Conservation (phyloP, 1,140 invertebrate species). For the Rhopalosiphum padi region DNA sequence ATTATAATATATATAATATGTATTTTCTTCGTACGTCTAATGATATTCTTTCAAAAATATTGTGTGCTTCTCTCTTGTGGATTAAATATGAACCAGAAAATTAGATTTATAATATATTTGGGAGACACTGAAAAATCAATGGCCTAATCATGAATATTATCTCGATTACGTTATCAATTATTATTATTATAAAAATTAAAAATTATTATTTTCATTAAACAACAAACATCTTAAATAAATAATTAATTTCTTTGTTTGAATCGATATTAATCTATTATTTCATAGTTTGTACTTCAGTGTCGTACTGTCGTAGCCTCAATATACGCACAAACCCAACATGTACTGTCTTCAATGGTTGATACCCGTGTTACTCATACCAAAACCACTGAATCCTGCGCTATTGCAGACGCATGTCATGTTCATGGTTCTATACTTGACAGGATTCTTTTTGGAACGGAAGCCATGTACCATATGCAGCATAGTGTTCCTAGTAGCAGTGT, state of each 20-base stretch:
- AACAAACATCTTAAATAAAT: neutral
- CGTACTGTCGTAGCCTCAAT: neutral
- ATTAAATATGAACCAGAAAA: neutral
- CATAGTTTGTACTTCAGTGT: neutral
- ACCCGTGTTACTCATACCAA: slow-evolving; percentile 94
- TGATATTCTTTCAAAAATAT: neutral
- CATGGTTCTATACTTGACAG: slow-evolving; percentile 90
- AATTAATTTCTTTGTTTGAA: neutral
- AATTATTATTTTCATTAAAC: neutral
- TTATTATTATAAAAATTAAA: neutral
- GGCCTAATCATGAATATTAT: slow-evolving; percentile 14
- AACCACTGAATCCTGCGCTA: slow-evolving; percentile 92
- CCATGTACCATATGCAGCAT: slow-evolving; percentile 96
- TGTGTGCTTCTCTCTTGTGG: neutral
- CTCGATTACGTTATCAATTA: neutral
- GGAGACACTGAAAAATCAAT: slow-evolving; percentile 39
- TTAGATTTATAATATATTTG: neutral
- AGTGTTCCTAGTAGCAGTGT: slow-evolving; percentile 90
- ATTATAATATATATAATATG: neutral
- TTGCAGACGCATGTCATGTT: slow-evolving; percentile 97
- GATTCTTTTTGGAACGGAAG: slow-evolving; percentile 93
- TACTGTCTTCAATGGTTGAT: slow-evolving; percentile 99
- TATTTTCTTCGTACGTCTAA: too few species aligned
- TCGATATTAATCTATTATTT: neutral
- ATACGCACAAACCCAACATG: slow-evolving; percentile 69